These are phyloP conservation scores for Agriopis leucophaearia DNA, from an alignment of 2,888 invertebrate species.

Conservation along the genomic window DNA sequence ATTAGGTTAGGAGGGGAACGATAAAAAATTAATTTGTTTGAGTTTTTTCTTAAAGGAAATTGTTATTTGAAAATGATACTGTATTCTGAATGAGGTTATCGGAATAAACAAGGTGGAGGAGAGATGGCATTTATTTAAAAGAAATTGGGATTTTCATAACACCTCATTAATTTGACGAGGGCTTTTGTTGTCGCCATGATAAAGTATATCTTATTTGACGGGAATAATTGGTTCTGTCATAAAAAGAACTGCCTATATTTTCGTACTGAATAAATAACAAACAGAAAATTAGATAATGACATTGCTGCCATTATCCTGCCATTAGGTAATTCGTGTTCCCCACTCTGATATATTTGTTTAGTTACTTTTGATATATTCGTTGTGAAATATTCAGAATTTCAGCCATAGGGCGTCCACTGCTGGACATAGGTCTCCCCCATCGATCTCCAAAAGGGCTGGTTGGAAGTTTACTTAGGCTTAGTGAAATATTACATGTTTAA, in stretches of 20 bases:
- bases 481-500: no score
- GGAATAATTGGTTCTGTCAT: constrained; percentile 20
- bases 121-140: constrained; percentile 22
- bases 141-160: constrained; percentile 24
- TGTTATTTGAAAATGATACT: constrained; percentile 69
- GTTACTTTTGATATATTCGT: neutral
- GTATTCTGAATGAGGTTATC: constrained; percentile 65
- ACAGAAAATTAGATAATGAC: constrained; percentile 12
- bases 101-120: constrained; percentile 55
- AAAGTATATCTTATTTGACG: constrained; percentile 20
- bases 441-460: no score
- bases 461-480: no score
- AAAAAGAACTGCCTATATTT: constrained; percentile 6
- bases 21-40: constrained; percentile 72
- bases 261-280: constrained; percentile 9
- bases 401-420: no score
- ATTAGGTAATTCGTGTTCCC: neutral
- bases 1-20: constrained; percentile 66
- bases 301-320: neutral
- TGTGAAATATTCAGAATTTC: no score
- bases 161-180: constrained; percentile 16
- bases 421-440: no score
- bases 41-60: constrained; percentile 66
- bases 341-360: neutral
- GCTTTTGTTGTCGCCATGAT: constrained; percentile 20